Evolutionary conservation across 2,113 vertebrate species (phyloP).

Genomic region (Oreotragus oreotragus): DNA sequence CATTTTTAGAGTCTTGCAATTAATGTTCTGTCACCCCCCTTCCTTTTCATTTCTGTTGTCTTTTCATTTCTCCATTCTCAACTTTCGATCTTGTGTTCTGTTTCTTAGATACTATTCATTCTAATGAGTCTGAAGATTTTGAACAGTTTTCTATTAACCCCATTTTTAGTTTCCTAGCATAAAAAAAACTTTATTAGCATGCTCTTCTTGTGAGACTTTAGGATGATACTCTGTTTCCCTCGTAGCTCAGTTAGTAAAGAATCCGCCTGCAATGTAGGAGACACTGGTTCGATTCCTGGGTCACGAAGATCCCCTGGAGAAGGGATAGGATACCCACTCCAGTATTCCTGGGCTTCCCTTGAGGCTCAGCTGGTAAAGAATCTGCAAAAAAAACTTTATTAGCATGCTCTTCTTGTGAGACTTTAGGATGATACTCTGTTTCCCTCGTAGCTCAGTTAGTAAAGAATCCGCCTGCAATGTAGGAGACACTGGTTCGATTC

Average conservation of each 20-base stretch:
- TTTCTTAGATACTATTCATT: background rate
- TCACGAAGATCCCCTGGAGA: background rate
- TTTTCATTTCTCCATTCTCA: background rate
- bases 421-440: background rate
- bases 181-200: background rate
- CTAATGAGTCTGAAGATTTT: background rate
- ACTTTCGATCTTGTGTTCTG: background rate
- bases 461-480: background rate
- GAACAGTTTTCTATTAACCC: background rate
- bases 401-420: background rate
- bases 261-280: background rate
- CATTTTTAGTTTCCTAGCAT: background rate
- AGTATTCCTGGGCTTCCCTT: background rate
- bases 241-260: background rate
- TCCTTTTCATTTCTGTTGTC: background rate
- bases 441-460: background rate
- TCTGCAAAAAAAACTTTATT: background rate
- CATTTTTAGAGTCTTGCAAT: background rate
- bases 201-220: background rate
- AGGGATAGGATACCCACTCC: background rate
- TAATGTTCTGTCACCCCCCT: background rate
- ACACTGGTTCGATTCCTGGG: background rate
- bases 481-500: background rate
- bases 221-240: background rate
- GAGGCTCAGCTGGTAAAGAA: background rate